phyloP scores from a whole-genome alignment of 2,797 vertebrate species.

The Sebastes steindachneri region DNA sequence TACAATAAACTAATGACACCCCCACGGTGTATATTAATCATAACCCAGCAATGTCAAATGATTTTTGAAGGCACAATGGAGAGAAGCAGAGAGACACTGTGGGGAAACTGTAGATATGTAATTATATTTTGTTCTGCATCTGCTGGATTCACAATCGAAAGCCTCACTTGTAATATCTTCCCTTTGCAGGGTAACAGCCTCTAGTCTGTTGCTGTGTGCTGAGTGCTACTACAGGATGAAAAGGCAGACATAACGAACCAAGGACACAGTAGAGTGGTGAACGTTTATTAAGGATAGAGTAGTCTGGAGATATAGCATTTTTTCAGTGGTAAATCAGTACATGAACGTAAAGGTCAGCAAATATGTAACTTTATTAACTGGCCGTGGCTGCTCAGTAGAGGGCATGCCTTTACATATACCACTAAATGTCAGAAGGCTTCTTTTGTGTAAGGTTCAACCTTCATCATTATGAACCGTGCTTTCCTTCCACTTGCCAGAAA shows the following conservation, averaged over 20 bases:
- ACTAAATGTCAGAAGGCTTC: conserved; percentile 4
- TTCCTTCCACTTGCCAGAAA: background rate
- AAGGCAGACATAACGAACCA: background rate
- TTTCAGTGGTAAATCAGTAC: background rate
- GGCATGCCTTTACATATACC: too few relatives aligned
- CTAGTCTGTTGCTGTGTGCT: background rate
- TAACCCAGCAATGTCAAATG: background rate
- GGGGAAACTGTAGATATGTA: background rate
- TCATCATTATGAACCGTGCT: background rate
- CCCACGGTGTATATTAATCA: background rate
- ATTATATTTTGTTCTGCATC: background rate
- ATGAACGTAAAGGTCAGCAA: background rate
- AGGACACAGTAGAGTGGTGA: background rate
- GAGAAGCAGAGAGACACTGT: background rate
- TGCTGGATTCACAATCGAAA: background rate
- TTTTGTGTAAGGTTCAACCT: background rate
- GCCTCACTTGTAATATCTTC: too few relatives aligned
- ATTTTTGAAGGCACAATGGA: background rate
- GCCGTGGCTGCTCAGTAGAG: background rate
- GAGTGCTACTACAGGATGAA: background rate
- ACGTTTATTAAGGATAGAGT: background rate
- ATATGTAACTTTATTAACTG: background rate
- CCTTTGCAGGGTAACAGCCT: background rate
- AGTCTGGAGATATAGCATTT: background rate
- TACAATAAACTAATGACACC: background rate